Conservation (phyloP, 37 sponge, comb jelly and placozoan genomes). For the Corticium candelabrum region DNA sequence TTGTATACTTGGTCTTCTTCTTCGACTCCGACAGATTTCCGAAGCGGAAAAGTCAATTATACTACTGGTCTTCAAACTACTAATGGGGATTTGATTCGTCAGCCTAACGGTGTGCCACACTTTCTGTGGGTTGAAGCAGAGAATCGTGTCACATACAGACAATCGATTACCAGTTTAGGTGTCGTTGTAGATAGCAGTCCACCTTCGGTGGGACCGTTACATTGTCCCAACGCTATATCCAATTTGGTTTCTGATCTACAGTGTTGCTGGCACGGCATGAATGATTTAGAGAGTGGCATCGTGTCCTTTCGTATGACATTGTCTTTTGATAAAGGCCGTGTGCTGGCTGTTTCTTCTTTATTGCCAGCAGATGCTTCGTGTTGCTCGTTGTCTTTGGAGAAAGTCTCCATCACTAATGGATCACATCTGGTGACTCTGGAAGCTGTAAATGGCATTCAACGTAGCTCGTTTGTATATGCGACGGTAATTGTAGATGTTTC, state of each 20-base stretch:
- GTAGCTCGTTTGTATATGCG: neutral
- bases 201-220: neutral
- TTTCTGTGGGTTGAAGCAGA: neutral
- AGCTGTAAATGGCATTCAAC: neutral
- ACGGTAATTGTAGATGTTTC: neutral
- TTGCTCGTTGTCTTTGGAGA: neutral
- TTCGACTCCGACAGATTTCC: neutral
- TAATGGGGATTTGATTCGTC: neutral
- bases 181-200: neutral
- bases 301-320: neutral
- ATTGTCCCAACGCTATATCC: neutral
- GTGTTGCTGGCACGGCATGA: neutral
- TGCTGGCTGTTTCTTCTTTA: neutral
- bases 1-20: neutral
- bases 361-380: neutral
- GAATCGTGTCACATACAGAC: neutral
- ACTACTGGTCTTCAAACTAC: neutral
- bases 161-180: neutral
- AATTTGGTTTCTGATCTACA: neutral
- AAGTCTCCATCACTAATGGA: neutral
- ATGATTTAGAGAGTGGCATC: neutral
- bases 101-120: neutral
- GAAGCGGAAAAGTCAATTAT: neutral
- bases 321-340: neutral
- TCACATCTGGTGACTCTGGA: neutral